Conservation (phyloP, 23 tunicate genomes). For the Trididemnum nubilum region DNA sequence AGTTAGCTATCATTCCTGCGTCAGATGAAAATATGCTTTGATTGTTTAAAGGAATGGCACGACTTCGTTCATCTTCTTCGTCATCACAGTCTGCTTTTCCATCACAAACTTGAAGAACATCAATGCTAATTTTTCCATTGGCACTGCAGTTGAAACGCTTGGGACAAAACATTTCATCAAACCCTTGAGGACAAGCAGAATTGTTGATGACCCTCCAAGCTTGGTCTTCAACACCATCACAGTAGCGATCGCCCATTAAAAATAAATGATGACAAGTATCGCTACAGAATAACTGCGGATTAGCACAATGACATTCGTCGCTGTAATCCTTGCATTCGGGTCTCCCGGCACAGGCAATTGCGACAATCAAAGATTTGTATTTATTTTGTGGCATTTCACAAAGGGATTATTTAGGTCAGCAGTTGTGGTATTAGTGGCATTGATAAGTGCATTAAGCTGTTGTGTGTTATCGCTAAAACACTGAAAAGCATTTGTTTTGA, state of each 20-base stretch:
- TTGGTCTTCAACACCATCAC: conserved; percentile 24
- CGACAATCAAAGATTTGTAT: no score
- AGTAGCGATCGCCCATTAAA: conserved; percentile 24
- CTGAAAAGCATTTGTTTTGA: no score
- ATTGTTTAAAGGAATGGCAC: background rate
- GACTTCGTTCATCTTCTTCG: conserved; percentile 7
- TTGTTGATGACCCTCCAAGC: conserved; percentile 26
- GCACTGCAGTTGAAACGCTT: conserved; percentile 18
- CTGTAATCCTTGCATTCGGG: conserved; percentile 25
- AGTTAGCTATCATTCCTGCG: background rate
- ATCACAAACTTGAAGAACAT: background rate
- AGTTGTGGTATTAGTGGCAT: background rate
- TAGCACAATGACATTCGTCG: conserved; percentile 38
- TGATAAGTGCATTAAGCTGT: background rate
- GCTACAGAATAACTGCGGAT: conserved; percentile 14
- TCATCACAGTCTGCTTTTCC: conserved; percentile 5
- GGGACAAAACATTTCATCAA: conserved; percentile 29
- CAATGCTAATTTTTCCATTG: background rate
- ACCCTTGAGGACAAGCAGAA: conserved; percentile 13
- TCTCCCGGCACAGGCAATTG: conserved; percentile 24
- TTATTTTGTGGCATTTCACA: no score
- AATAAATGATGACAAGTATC: conserved; percentile 22
- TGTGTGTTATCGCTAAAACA: no score
- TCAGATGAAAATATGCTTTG: conserved; percentile 13
- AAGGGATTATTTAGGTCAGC: background rate